Evolutionary conservation across 2,888 invertebrate genomes (phyloP).

Genomic region (Andrena bucephala): DNA sequence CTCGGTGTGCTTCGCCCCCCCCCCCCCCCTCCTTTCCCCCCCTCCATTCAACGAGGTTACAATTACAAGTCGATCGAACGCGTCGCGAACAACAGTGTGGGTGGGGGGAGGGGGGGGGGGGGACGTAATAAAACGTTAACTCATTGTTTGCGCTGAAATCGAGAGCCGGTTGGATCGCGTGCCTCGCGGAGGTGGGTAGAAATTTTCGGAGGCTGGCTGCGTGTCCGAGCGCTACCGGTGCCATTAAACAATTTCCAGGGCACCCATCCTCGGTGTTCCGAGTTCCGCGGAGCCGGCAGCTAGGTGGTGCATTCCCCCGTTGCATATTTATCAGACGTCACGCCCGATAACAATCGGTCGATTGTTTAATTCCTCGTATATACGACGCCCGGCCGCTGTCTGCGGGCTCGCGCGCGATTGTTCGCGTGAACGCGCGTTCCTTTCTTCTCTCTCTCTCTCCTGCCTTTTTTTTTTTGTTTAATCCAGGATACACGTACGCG

Average conservation of each 20-base stretch:
- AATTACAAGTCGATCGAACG: conserved; percentile 8
- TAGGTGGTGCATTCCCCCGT: conserved; percentile 61
- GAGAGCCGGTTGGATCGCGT: conserved; percentile 24
- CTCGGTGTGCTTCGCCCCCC: conserved; percentile 39
- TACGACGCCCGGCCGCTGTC: conserved; percentile 38
- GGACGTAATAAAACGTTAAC: conserved; percentile 34
- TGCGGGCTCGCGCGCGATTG: conserved; percentile 44
- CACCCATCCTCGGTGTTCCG: conserved; percentile 52
- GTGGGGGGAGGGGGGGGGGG: too few relatives aligned
- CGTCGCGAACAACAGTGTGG: too few relatives aligned
- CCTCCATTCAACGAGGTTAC: conserved; percentile 15
- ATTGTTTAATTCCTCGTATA: conserved; percentile 74
- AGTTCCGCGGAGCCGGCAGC: conserved; percentile 40
- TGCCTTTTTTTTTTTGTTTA: neutral
- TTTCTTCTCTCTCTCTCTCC: neutral
- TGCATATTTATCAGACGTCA: conserved; percentile 78
- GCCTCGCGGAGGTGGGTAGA: conserved; percentile 11
- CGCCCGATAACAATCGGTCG: conserved; percentile 76
- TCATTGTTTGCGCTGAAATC: conserved; percentile 44
- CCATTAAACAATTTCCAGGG: conserved; percentile 70
- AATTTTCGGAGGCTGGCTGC: conserved; percentile 49
- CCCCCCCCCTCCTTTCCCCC: neutral
- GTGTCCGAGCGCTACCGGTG: conserved; percentile 29
- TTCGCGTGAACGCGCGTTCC: conserved; percentile 36
- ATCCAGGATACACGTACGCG: conserved; percentile 3